phyloP scores from a whole-genome alignment of 2,797 vertebrate species.

The Acrocephalus scirpaceus region DNA sequence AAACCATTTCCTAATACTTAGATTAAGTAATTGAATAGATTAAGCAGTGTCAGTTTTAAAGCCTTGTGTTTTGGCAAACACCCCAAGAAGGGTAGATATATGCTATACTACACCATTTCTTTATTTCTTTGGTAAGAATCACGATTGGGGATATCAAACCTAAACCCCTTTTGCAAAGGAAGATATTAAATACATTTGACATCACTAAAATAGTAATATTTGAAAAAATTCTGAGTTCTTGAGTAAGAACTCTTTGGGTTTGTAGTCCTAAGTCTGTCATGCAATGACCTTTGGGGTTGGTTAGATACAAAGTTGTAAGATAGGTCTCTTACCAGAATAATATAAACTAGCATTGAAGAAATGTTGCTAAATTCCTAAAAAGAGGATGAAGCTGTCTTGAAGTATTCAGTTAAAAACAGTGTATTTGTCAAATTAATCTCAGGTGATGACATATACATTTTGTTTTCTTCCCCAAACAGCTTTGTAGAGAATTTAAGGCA shows the following conservation, averaged over 20 bases:
- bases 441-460: not conserved
- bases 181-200: not conserved
- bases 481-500: constrained; percentile 45
- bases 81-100: not conserved
- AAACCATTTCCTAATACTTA: not conserved
- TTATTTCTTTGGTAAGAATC: not conserved
- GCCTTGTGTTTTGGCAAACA: not conserved
- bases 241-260: not conserved
- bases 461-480: constrained; percentile 49
- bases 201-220: not conserved
- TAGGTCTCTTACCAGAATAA: not conserved
- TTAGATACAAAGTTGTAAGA: not conserved
- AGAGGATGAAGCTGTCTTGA: not conserved
- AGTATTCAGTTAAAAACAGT: not conserved
- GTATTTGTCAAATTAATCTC: not conserved
- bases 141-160: not conserved
- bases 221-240: not conserved
- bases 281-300: not conserved
- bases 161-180: not conserved
- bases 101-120: not conserved
- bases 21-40: not conserved
- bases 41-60: not conserved
- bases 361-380: not conserved
- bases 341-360: not conserved
- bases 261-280: not conserved